phyloP scores from a whole-genome alignment of 2,888 invertebrate genomes.

The Agonopterix alstromeriana region DNA sequence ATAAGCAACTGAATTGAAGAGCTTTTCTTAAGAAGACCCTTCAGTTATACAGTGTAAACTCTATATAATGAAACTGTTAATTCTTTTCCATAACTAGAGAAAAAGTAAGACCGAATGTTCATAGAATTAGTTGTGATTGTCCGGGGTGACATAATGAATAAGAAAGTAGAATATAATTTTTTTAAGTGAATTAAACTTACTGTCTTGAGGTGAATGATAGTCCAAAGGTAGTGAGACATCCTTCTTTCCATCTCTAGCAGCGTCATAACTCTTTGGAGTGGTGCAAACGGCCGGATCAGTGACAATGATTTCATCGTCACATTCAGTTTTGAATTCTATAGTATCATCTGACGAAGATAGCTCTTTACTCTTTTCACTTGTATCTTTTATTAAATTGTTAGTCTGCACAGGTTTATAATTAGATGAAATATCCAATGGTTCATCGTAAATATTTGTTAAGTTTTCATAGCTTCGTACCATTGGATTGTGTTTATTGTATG shows the following conservation, averaged over 20 bases:
- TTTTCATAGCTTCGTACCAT: constrained; percentile 45
- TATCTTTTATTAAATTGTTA: constrained; percentile 32
- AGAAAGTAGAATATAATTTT: neutral
- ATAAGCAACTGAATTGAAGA: too few species aligned
- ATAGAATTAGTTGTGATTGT: neutral
- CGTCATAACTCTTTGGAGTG: constrained; percentile 52
- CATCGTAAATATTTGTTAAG: constrained; percentile 51
- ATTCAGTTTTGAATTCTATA: constrained; percentile 63
- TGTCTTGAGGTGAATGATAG: constrained; percentile 65
- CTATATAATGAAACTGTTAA: neutral
- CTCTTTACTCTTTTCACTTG: constrained; percentile 41
- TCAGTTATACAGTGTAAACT: too few species aligned
- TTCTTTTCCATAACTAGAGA: too few species aligned
- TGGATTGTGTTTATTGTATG: constrained; percentile 42
- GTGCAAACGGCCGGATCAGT: constrained; percentile 63
- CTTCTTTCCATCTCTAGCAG: constrained; percentile 48
- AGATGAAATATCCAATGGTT: constrained; percentile 48
- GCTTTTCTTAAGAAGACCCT: too few species aligned
- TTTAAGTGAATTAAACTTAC: constrained; percentile 39
- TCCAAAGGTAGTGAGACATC: constrained; percentile 45
- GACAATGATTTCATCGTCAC: constrained; percentile 66
- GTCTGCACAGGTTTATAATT: constrained; percentile 40
- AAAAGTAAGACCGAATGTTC: too few species aligned
- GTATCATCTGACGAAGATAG: constrained; percentile 33
- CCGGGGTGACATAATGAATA: neutral